Evolutionary conservation across 2,113 vertebrate species (phyloP), one percentile per base, ranked within the genome.

Genomic region (Centropristis striata): DNA sequence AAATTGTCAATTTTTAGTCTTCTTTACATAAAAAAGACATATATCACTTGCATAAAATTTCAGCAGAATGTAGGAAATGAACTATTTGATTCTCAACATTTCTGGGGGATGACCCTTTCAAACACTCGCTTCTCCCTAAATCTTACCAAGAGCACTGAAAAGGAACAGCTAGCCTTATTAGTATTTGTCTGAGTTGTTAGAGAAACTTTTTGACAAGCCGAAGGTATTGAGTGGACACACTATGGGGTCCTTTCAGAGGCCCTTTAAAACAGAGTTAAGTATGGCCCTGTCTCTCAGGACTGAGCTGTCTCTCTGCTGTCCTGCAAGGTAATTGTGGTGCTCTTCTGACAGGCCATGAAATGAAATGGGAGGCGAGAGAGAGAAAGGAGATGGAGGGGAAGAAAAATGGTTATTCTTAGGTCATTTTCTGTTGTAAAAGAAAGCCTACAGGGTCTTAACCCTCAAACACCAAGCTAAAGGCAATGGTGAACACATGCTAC

Each of bases 241-340:
- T 57, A n/a, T 47, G 74, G 25, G 55, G 78, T 78, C 53, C 68
- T 68, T 71, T 77, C 57, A 81, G 65, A 71, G 63, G 36, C 42
- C 42, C 58, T 68, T 69, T 72, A 46, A 87, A 71, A 63, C 25
- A 50, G 42, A 77, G 46, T 63, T 70, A 79, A 82, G 71, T 66
- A 77, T 41, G 63, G 64, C 36, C 32, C 65, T 21, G 75, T 84
- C 42, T 74, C 54, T 28, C 67, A 73, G 55, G 67, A 83, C 57
- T 25, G 60, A 71, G 44, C 36, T 75, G 64, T 41, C 80, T 82
- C 36, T 32, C 55, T 59, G 53, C 75, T 75, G 81, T 87, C 69
- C 81, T 86, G 76, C 64, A 64, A 85, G 61, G 86, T 87, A 86
- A 89, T 89, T 88, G 76, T 50, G 67, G 49, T 59, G 71, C 66